phyloP scores from a whole-genome alignment of 2,797 vertebrate species.

The Alauda arvensis region DNA sequence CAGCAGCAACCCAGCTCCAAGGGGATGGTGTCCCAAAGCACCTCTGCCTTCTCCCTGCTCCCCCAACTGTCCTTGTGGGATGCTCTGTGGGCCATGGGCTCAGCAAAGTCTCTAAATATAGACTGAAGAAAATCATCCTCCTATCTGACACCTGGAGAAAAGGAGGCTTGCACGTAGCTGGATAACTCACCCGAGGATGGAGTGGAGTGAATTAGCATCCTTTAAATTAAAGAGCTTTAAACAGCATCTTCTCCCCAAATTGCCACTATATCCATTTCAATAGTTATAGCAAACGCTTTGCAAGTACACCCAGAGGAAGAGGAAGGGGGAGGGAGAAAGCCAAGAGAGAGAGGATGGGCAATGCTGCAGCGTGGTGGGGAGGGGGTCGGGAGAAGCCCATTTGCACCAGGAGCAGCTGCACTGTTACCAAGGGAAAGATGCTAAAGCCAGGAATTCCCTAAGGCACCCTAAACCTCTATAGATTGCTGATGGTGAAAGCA shows the following conservation, averaged over 20 bases:
- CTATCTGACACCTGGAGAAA: not conserved
- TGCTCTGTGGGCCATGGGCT: not conserved
- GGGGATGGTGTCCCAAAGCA: not conserved
- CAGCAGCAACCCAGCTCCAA: not conserved
- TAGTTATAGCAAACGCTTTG: not conserved
- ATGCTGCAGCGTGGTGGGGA: rapidly evolving
- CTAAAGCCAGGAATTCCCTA: constrained; percentile 16
- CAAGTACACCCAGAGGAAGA: constrained; percentile 27
- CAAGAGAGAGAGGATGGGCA: not conserved
- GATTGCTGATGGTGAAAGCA: constrained; percentile 47
- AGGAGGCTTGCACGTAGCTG: not conserved
- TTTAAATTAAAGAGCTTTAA: constrained; percentile 54
- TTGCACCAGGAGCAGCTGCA: not conserved
- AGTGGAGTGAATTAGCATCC: constrained; percentile 1
- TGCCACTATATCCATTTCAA: constrained; percentile 10
- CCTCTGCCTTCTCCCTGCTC: not conserved
- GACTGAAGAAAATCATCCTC: not conserved
- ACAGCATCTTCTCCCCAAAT: constrained; percentile 21
- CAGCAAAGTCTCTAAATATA: not conserved
- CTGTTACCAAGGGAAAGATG: not conserved
- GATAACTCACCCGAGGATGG: not conserved
- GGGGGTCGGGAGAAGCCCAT: not conserved
- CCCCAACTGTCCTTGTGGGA: not conserved
- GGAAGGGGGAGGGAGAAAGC: not conserved
- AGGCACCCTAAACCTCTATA: constrained; percentile 24